Conservation (phyloP, 2,113 vertebrate species). For the Epinephelus lanceolatus region DNA sequence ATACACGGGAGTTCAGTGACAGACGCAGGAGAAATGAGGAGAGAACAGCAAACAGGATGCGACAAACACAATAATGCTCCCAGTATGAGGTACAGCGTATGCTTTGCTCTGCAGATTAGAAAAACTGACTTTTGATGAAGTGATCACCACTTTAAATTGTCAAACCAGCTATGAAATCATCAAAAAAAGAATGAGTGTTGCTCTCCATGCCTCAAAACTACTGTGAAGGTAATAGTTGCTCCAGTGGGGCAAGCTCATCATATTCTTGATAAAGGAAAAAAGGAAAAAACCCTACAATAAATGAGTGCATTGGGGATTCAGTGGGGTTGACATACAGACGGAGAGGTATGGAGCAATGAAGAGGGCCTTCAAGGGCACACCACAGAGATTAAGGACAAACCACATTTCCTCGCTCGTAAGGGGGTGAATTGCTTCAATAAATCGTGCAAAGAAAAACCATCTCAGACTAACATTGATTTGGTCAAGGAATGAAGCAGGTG, state of each 20-base stretch:
- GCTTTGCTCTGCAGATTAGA: background rate
- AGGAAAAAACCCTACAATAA: background rate
- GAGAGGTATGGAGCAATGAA: conserved; percentile 1
- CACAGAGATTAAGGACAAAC: conserved; percentile 44
- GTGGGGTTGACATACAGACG: background rate
- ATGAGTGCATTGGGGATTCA: background rate
- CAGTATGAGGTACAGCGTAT: background rate
- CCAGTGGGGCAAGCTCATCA: conserved; percentile 15
- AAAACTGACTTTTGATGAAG: background rate
- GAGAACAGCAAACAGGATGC: conserved; percentile 5
- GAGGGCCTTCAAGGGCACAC: conserved; percentile 1
- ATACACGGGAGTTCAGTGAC: conserved; percentile 19
- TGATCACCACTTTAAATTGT: conserved; percentile 10
- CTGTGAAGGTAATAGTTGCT: background rate
- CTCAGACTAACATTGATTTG: conserved; percentile 66
- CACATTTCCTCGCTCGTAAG: conserved; percentile 41
- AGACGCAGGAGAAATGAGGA: conserved; percentile 30
- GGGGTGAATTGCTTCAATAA: conserved; percentile 65
- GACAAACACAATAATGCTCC: conserved; percentile 18
- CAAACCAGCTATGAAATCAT: conserved; percentile 10
- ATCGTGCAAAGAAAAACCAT: conserved; percentile 48
- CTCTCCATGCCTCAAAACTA: background rate
- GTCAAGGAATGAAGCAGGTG: conserved; percentile 49
- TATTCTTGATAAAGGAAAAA: conserved; percentile 10
- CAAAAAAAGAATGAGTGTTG: conserved; percentile 2